Evolutionary conservation across 2,797 vertebrate species (phyloP).

Genomic region (Orientallactaga sibirica): DNA sequence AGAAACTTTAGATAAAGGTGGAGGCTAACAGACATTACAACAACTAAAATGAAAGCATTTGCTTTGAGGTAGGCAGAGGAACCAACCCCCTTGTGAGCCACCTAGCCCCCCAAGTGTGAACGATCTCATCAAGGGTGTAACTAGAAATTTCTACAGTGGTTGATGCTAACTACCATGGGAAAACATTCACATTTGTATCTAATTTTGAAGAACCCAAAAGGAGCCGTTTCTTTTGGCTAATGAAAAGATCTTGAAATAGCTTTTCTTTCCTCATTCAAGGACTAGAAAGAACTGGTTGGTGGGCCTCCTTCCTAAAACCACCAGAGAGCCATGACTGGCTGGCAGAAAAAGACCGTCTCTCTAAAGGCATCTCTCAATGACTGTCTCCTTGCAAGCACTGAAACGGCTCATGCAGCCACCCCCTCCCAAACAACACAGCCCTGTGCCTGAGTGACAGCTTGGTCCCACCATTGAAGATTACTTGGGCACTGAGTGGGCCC

Average conservation of each 20-base stretch:
- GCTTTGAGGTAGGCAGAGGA: neutral
- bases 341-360: neutral
- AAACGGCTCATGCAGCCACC: neutral
- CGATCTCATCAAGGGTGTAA: neutral
- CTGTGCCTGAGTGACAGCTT: neutral
- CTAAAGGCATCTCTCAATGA: neutral
- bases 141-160: neutral
- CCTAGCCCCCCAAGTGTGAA: neutral
- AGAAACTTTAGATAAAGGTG: neutral
- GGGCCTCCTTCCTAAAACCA: neutral
- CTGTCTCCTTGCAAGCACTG: neutral
- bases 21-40: neutral
- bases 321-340: neutral
- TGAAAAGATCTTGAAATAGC: neutral
- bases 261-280: neutral
- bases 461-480: slow-evolving; percentile 77
- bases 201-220: neutral
- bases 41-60: slow-evolving; percentile 6
- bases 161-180: neutral
- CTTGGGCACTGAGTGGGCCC: slow-evolving; percentile 96
- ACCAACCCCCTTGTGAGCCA: neutral
- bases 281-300: neutral
- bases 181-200: neutral
- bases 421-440: neutral
- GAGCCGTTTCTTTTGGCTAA: neutral